phyloP scores from a whole-genome alignment of 2,888 invertebrate species.

The Fragum sueziense region DNA sequence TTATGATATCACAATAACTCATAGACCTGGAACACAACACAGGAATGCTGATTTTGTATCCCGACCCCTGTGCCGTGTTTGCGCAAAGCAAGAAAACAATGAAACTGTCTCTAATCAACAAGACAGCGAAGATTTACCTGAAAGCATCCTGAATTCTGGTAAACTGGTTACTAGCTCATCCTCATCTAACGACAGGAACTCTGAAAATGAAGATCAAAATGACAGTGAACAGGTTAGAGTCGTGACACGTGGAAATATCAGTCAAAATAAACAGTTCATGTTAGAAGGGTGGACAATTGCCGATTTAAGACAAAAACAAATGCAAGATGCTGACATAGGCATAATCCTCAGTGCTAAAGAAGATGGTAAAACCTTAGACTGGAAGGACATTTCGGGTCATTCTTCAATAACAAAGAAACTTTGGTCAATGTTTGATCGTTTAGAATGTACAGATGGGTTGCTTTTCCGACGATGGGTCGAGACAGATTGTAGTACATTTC shows the following conservation, averaged over 20 bases:
- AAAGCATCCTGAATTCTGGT: not conserved
- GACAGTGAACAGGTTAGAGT: conserved; percentile 3
- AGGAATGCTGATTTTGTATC: conserved; percentile 11
- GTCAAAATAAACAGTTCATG: not conserved
- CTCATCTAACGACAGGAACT: not conserved
- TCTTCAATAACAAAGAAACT: conserved; percentile 11
- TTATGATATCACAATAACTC: not conserved
- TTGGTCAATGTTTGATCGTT: not conserved
- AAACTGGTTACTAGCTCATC: no score
- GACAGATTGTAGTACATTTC: not conserved
- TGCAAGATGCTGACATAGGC: conserved; percentile 1
- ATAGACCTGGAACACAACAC: not conserved
- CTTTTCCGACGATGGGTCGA: conserved; percentile 3
- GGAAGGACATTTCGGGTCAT: conserved; percentile 2
- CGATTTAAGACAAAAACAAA: not conserved
- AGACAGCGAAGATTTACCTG: not conserved
- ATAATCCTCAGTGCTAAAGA: conserved; percentile 13
- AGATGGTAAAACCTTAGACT: not conserved
- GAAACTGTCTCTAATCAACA: not conserved
- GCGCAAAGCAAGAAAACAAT: not conserved
- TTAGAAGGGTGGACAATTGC: conserved; percentile 8
- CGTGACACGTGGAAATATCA: conserved; percentile 11
- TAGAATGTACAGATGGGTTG: not conserved
- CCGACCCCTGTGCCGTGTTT: not conserved
- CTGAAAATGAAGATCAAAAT: not conserved